These are phyloP conservation scores for Neria commutata DNA, from an alignment of 2,888 invertebrate genomes.

Conservation along the genomic window DNA sequence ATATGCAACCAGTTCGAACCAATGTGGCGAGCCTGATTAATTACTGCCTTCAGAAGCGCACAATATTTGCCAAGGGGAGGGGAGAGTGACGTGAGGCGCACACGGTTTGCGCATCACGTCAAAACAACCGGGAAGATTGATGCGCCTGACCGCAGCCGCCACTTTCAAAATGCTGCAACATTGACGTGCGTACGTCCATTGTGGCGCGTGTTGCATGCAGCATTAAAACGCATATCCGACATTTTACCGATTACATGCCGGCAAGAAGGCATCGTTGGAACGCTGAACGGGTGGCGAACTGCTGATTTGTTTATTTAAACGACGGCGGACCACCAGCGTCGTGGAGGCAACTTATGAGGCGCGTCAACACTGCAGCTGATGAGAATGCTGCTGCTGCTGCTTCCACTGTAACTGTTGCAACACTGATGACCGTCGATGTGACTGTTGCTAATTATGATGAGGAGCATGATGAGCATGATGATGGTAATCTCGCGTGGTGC, in stretches of 20 bases:
- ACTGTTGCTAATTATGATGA: too few relatives aligned
- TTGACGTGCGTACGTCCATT: not conserved
- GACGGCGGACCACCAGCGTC: conserved; percentile 36
- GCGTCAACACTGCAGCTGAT: too few relatives aligned
- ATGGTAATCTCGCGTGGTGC: too few relatives aligned
- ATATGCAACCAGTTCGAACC: too few relatives aligned
- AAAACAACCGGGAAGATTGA: conserved; percentile 32
- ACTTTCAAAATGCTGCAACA: not conserved
- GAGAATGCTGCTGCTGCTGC: too few relatives aligned
- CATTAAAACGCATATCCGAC: not conserved
- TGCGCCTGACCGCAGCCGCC: conserved; percentile 6
- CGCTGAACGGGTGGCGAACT: conserved; percentile 36
- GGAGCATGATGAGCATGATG: too few relatives aligned
- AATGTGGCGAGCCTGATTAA: too few relatives aligned
- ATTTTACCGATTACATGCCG: not conserved
- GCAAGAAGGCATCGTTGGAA: conserved; percentile 6
- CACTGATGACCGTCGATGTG: too few relatives aligned
- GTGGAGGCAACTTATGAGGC: too few relatives aligned
- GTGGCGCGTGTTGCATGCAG: conserved; percentile 9
- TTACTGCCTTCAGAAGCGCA: too few relatives aligned
- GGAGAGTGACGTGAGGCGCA: not conserved
- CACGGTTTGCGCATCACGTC: conserved; percentile 22
- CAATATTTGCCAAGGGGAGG: not conserved
- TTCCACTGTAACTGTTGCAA: too few relatives aligned
- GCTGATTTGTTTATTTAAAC: conserved; percentile 31